Evolutionary conservation across 2,113 vertebrate genomes (phyloP).

Genomic region (Ochotona princeps): DNA sequence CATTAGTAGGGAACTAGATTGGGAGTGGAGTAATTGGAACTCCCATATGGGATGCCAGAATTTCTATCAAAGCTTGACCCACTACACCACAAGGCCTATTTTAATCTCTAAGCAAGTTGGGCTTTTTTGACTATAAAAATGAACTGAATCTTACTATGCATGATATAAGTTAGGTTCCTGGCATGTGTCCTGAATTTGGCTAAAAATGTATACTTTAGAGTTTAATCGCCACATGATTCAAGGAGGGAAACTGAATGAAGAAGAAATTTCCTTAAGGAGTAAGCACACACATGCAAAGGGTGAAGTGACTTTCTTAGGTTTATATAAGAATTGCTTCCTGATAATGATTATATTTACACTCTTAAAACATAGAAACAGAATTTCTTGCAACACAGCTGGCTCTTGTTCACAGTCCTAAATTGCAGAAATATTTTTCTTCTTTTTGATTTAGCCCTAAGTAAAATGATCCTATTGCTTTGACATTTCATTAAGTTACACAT

Average conservation of each 20-base stretch:
- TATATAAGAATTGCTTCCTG: not conserved
- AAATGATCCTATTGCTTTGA: not conserved
- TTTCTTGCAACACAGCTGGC: slow-evolving; percentile 68
- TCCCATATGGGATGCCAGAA: no score
- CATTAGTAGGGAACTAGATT: no score
- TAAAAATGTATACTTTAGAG: not conserved
- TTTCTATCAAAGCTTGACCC: no score
- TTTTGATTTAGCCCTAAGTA: not conserved
- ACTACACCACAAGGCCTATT: no score
- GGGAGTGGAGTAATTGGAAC: no score
- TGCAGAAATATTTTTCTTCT: slow-evolving; percentile 74
- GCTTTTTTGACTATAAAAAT: not conserved
- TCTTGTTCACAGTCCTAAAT: slow-evolving; percentile 81
- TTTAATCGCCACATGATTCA: not conserved
- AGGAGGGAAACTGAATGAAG: not conserved
- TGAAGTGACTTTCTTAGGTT: not conserved
- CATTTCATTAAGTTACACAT: not conserved
- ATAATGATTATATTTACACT: not conserved
- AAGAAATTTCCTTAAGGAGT: not conserved
- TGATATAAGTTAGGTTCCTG: not conserved
- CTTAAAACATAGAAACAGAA: slow-evolving; percentile 1
- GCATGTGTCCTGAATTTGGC: not conserved
- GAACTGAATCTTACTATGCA: not conserved
- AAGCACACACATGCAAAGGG: not conserved
- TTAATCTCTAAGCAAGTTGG: not conserved